A percentile compares a stretch with the other conserved stretches of the same genome.
phyloP scores from a whole-genome alignment of 2,888 invertebrate genomes.

The Nasonia oneida region DNA sequence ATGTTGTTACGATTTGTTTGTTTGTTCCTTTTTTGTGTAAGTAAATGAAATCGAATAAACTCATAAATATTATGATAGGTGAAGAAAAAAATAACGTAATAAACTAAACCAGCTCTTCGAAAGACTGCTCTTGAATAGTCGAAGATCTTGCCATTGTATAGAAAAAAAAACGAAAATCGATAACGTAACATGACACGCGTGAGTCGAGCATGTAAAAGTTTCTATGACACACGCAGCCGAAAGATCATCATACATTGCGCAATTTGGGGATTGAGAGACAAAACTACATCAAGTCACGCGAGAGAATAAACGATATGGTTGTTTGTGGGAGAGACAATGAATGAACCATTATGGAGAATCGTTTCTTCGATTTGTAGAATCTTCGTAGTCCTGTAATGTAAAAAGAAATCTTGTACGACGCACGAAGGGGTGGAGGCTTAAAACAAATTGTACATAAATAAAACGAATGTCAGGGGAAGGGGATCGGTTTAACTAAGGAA shows the following conservation, averaged over 20 bases:
- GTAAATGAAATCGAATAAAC: conserved; percentile 5
- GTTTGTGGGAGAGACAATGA: conserved; percentile 8
- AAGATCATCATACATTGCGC: conserved; percentile 60
- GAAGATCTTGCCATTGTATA: conserved; percentile 62
- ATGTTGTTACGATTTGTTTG: conserved; percentile 57
- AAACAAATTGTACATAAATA: conserved; percentile 59
- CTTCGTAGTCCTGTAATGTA: conserved; percentile 60
- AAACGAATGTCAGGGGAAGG: conserved; percentile 46
- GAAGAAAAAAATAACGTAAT: conserved; percentile 21
- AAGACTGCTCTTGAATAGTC: conserved; percentile 63
- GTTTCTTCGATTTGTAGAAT: conserved; percentile 56
- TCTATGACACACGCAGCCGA: conserved; percentile 60
- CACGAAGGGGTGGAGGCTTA: conserved; percentile 49
- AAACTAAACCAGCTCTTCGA: conserved; percentile 50
- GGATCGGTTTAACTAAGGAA: conserved; percentile 50
- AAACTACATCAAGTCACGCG: not conserved
- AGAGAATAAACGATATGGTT: conserved; percentile 3
- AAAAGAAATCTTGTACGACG: conserved; percentile 42
- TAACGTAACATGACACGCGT: conserved; percentile 8
- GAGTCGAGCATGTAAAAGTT: conserved; percentile 53
- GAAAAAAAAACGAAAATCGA: conserved; percentile 13
- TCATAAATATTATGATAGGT: not conserved
- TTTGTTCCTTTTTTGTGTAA: conserved; percentile 38
- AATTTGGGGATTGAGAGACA: conserved; percentile 22
- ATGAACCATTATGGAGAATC: conserved; percentile 40